These are phyloP conservation scores for Ptychochromis oligacanthus DNA, from an alignment of 2,113 vertebrate species.

Conservation along the genomic window DNA sequence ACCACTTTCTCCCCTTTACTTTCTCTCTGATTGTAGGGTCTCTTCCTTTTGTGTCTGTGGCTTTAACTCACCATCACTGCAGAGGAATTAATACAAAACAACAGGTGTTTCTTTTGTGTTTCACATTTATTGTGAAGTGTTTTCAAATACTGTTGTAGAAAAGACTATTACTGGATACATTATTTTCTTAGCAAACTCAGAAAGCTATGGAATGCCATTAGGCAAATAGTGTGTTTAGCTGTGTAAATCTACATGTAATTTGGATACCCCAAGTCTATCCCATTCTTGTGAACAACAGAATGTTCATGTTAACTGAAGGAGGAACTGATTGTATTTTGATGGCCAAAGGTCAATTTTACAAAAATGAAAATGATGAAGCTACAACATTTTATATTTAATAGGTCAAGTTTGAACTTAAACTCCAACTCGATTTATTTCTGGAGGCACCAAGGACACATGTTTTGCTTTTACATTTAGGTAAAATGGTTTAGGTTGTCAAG, in stretches of 20 bases:
- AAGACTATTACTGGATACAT: neutral
- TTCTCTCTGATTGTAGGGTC: neutral
- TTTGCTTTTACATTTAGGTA: too few species aligned
- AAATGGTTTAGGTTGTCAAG: neutral
- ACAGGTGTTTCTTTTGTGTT: slow-evolving; percentile 2
- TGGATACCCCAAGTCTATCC: neutral
- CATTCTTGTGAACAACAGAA: neutral
- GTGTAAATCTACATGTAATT: neutral
- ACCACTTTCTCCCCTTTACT: slow-evolving; percentile 15
- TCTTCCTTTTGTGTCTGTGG: slow-evolving; percentile 3
- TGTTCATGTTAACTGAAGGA: neutral
- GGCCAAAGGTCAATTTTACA: neutral
- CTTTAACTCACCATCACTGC: slow-evolving; percentile 4
- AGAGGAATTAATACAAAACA: neutral
- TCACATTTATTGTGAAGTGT: neutral
- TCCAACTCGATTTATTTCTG: neutral
- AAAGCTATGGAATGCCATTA: neutral
- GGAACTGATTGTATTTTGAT: neutral
- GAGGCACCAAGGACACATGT: neutral
- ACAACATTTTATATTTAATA: neutral
- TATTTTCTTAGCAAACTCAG: neutral
- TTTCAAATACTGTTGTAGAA: slow-evolving; percentile 2
- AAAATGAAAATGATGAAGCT: neutral
- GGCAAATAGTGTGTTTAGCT: neutral
- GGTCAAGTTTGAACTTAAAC: neutral